Evolutionary conservation across 2,888 invertebrate species (phyloP), one percentile per base, ranked within the genome.

Genomic region (Philonicus albiceps): DNA sequence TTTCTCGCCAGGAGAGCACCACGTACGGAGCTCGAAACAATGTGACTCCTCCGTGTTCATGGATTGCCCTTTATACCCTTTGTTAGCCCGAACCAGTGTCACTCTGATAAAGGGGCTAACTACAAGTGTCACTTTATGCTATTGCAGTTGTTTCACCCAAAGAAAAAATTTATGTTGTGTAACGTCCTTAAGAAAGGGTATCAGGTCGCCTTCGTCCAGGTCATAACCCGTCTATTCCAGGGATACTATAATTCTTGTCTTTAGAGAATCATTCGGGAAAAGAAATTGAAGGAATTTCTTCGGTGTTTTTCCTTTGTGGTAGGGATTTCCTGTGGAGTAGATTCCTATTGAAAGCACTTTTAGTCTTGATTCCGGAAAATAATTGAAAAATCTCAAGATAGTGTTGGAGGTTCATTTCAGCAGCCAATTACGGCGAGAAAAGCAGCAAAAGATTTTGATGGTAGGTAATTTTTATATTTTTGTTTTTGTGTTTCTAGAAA

Each of bases 91-190:
- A 64, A 11, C 22, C 64, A 22, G 64, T 64, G 19, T 64, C 64
- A 19, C 19, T 22, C 27, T 27, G 34, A 37, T 76, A 76, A 76
- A 76, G 22, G 64, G 76, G 76, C 76, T 43, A 76, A 76, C 76
- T 76, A 76, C 76, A 76, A 76, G 76, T 76, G 40, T 76, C 76
- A 76, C 76, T 76, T 76, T 34, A 76, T 76, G 34, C 37, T 76
- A 76, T 76, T 76, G 76, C 37, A 37, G 40, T 76, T 40, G 76
- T 76, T 40, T 76, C 76, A 40, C 76, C 76, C 76, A 40, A 22
- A 64, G 64, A 64, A 64, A 76, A 76, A 76, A 76, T 37, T 76
- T 16, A 76, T 76, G 76, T 76, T 76, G 34, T 76, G 40, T 76
- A 76, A 76, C 34, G 37, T 76, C 22, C 40, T 37, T 22, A 40